phyloP scores from a whole-genome alignment of 2,113 vertebrate genomes.

The Oreochromis niloticus region DNA sequence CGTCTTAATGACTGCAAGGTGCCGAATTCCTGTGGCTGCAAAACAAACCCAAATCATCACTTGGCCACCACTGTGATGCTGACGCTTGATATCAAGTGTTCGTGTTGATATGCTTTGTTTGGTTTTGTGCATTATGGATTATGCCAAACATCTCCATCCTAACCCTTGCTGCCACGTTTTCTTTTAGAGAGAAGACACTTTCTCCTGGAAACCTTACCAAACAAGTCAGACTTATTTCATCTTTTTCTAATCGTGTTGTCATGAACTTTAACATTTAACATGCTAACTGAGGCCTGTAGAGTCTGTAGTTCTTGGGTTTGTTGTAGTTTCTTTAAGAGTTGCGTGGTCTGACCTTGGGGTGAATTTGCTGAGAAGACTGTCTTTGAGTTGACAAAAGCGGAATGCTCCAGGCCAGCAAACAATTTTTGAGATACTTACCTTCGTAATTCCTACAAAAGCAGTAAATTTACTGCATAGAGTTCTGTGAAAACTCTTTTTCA shows the following conservation, averaged over 20 bases:
- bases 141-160: background rate
- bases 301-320: background rate
- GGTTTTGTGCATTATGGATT: background rate
- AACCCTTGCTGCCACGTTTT: accelerated
- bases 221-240: background rate
- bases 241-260: background rate
- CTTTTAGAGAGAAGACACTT: background rate
- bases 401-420: background rate
- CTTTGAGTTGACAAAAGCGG: background rate
- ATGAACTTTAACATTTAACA: background rate
- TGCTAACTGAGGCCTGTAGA: background rate
- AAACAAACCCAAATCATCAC: background rate
- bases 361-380: background rate
- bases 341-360: background rate
- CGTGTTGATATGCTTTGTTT: background rate
- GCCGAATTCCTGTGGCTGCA: background rate
- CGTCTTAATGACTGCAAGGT: background rate
- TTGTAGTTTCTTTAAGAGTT: background rate
- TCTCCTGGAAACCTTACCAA: background rate
- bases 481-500: background rate
- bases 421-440: background rate
- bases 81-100: background rate
- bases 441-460: background rate
- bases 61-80: background rate
- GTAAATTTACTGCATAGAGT: background rate